Base-by-base conservation (phyloP, 2,888 invertebrate genomes). In the Nemurella pictetii region DNA sequence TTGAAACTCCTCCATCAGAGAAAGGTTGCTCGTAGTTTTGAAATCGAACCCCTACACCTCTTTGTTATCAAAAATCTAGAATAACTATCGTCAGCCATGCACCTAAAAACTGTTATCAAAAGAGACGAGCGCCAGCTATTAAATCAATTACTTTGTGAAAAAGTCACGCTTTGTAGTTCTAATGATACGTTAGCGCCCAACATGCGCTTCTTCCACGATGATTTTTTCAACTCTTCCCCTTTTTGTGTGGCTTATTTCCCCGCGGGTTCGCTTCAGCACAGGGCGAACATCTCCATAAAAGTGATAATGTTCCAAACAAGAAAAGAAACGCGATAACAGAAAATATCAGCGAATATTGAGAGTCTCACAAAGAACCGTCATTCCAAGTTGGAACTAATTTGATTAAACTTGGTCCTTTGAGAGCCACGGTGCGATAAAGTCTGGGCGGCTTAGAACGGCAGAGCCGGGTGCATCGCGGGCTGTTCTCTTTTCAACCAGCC, bases 311-410 rank as follows among this genome's bases (percentile, higher is more conserved):
- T 55, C 55, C 20, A 55, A 55, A 55, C 55, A 55, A 55, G 55
- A 55, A 55, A 55, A 55, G 55, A 55, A 55, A 55, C 55, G 55
- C 20, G 55, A 55, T 55, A 55, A 55, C 55, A 55, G 55, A 55
- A 55, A 55, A 55, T 55, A 55, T 55, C 9, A 55, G 55, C 55
- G 55, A 55, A 55, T 55, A 55, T 55, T 55, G 55, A 55, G 55
- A 55, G 15, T 55, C 20, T 55, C n/a, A 75, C 75, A 75, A 75
- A 75, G 75, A 75, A 9, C 75, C 28, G 9, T 75, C 26, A 27
- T 27, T 75, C 28, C 27, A 75, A 75, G 75, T 75, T 27, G 75
- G 12, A 28, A 75, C 75, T 75, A 75, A 75, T 75, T 75, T 75
- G 75, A 75, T 75, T 75, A 75, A 26, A 55, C 15, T 75, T 75